A percentile compares a stretch with the other conserved stretches of the same genome.
These are phyloP conservation scores for Labeo catla DNA, from an alignment of 2,113 vertebrate genomes.

Conservation along the genomic window DNA sequence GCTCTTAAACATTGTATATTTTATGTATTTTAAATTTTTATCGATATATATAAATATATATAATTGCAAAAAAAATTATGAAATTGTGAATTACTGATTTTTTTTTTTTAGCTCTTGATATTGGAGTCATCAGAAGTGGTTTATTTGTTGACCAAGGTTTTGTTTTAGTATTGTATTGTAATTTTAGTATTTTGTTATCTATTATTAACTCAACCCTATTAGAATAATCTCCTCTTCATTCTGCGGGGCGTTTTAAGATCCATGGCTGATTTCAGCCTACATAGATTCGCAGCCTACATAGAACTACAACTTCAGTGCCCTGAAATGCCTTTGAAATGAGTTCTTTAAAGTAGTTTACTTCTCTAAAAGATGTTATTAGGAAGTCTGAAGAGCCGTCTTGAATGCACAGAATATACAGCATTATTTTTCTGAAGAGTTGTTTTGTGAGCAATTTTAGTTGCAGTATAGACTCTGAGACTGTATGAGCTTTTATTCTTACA, in stretches of 20 bases:
- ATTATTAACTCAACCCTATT: background rate
- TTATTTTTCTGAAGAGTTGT: constrained; percentile 10
- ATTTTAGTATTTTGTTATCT: background rate
- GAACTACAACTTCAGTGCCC: background rate
- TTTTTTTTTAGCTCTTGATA: background rate
- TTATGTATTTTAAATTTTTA: too few relatives aligned
- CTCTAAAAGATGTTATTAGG: background rate
- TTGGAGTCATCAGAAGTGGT: background rate
- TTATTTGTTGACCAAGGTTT: background rate
- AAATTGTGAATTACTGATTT: too few relatives aligned
- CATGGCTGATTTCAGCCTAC: background rate
- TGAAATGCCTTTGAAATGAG: background rate
- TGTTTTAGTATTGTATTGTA: background rate
- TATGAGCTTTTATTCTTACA: background rate
- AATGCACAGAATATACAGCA: background rate
- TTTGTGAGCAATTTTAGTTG: constrained; percentile 14
- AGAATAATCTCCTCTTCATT: background rate
- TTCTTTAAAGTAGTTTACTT: background rate
- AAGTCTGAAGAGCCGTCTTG: background rate
- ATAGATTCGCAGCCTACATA: background rate
- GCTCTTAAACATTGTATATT: too few relatives aligned
- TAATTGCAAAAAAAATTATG: too few relatives aligned
- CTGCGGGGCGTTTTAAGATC: background rate
- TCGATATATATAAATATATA: background rate
- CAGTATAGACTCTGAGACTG: background rate